Evolutionary conservation across 2,113 vertebrate species (phyloP).

Genomic region (Sylvietta virens): DNA sequence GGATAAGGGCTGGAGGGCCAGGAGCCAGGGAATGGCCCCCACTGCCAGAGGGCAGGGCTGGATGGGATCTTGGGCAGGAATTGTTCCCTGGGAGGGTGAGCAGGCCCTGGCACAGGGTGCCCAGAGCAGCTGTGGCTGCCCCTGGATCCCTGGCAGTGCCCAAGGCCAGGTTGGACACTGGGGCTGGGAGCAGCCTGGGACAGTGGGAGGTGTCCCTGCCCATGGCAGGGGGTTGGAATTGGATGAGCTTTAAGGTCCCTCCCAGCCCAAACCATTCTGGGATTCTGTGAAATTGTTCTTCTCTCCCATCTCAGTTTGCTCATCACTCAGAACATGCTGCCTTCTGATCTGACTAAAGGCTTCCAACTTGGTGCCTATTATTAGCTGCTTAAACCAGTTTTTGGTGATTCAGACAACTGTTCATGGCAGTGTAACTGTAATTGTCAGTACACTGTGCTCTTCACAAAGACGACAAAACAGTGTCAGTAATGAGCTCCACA

Average conservation of each 20-base stretch:
- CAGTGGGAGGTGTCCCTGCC: not conserved
- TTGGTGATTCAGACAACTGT: not conserved
- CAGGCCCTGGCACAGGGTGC: not conserved
- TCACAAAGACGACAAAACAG: not conserved
- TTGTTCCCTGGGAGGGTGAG: not conserved
- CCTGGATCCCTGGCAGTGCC: not conserved
- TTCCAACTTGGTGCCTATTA: not conserved
- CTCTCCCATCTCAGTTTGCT: not conserved
- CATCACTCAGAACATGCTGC: not conserved
- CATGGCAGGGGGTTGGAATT: accelerated
- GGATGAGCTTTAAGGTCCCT: not conserved
- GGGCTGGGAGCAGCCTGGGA: not conserved
- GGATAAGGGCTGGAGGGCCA: not conserved
- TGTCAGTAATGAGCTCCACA: not conserved
- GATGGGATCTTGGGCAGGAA: not conserved
- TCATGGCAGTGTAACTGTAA: not conserved
- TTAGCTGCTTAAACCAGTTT: not conserved
- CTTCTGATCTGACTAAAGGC: not conserved
- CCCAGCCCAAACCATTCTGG: not conserved
- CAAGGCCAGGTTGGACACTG: not conserved
- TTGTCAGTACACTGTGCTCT: not conserved
- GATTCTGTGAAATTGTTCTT: not conserved
- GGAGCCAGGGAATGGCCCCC: not conserved
- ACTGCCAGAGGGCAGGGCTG: accelerated
- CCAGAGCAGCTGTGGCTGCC: not conserved